These are phyloP conservation scores for Chiridota heheva DNA, from an alignment of 35 echinoderm and acorn worm species.

Conservation along the genomic window DNA sequence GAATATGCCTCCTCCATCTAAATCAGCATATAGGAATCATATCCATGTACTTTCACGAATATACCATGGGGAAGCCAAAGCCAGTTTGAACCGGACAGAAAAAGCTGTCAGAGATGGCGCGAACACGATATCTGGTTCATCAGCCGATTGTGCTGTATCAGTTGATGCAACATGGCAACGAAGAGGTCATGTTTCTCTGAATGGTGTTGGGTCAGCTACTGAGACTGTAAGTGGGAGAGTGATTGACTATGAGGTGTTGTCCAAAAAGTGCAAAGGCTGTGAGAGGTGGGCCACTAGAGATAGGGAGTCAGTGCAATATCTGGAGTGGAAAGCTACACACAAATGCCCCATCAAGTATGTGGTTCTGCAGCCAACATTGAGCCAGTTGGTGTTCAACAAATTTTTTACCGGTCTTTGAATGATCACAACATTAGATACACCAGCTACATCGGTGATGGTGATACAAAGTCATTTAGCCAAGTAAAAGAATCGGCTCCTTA, in stretches of 20 bases:
- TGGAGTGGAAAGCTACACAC: constrained; percentile 11
- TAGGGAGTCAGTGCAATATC: neutral
- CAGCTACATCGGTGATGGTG: constrained; percentile 39
- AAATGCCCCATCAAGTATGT: neutral
- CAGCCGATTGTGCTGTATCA: neutral
- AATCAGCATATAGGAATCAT: constrained; percentile 5
- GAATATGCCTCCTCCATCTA: constrained; percentile 23
- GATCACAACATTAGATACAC: constrained; percentile 3
- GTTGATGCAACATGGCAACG: constrained; percentile 34
- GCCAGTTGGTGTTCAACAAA: neutral
- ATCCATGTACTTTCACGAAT: neutral
- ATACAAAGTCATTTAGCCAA: neutral
- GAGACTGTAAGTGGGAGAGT: neutral
- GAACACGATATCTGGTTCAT: neutral
- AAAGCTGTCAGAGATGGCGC: neutral
- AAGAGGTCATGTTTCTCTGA: constrained; percentile 6
- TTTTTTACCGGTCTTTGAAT: neutral
- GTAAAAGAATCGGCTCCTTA: neutral
- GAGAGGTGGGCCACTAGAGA: constrained; percentile 1
- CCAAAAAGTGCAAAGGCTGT: constrained; percentile 17
- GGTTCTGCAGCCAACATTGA: constrained; percentile 25
- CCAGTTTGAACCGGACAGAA: neutral
- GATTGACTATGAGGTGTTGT: neutral
- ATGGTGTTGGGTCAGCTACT: constrained; percentile 21
- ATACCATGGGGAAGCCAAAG: neutral